Evolutionary conservation across 2,797 vertebrate species (phyloP), one percentile per base, ranked within the genome.

Genomic region (Enteromius thamalakanensis): DNA sequence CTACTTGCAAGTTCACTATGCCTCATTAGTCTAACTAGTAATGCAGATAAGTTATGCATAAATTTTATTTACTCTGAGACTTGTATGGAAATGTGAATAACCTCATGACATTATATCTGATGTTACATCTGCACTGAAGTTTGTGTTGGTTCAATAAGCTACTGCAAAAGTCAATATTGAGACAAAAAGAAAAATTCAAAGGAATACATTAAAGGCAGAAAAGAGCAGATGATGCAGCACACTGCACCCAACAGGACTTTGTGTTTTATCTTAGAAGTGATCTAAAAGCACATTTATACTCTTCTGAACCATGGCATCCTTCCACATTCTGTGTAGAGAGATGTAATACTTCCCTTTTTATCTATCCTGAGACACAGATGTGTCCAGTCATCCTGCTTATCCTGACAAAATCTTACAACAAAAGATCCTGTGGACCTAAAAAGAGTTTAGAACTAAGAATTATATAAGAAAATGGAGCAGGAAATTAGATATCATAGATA

Each of bases 91-190:
- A 14, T 23, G n/a, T 55, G 34, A 77, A 23, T 64, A 77, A 76
- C 4, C 40, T 76, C 37, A 26, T 79, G 19, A 68, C 47, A 53
- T 79, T 67, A 76, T 76, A 76, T 67, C 23, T 62, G 3, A 34
- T 60, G 12, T 34, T 17, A 10, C 3, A 26, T 68, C 34, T 29
- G 65, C 3, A 12, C 34, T 69, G 49, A 19, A 15, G 21, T 55
- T 80, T 55, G 34, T 80, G 78, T 80, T 80, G 70, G 49, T 51
- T 80, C 32, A 79, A 67, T 51, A 37, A 79, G 51, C 65, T 53
- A 42, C 3, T 15, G n/a, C 78, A 70, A 37, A 55, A 70, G 23
- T 58, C 32, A 69, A 70, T 32, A 42, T 51, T 49, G 62, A 68
- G 60, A 51, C 29, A 7, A 60, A 58, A n/a, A 51, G 26, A 17